Percentiles rank a stretch among this genome's conserved stretches.
Conservation (phyloP, 1,140 invertebrate species). For the Drosophila gunungcola region DNA sequence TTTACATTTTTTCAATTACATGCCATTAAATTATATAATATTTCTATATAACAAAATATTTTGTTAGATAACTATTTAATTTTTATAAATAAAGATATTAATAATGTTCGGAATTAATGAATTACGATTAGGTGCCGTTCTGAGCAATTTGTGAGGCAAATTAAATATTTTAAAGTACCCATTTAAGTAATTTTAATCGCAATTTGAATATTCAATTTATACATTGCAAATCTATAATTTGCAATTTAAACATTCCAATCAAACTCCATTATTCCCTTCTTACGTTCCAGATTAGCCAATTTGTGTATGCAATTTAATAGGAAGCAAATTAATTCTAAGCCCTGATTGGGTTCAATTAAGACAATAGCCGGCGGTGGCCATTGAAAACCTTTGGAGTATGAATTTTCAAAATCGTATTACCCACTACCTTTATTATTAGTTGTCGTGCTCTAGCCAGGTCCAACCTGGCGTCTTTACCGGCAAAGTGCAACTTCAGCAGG, state of each 20-base stretch:
- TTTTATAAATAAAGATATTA: not conserved
- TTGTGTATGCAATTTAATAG: not conserved
- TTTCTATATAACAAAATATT: too few species aligned
- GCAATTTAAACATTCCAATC: not conserved
- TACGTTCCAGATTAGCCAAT: not conserved
- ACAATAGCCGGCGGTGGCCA: not conserved
- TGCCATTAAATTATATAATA: too few species aligned
- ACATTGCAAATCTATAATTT: too few species aligned
- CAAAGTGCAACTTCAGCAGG: conserved; percentile 41
- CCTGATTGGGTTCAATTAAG: conserved; percentile 7
- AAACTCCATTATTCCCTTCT: too few species aligned
- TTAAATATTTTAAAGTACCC: too few species aligned
- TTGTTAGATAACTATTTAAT: too few species aligned
- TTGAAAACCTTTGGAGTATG: conserved; percentile 14
- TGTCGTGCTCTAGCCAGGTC: not conserved
- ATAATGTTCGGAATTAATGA: too few species aligned
- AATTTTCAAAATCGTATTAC: conserved; percentile 14
- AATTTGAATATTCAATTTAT: too few species aligned
- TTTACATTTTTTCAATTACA: too few species aligned
- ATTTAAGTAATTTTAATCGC: too few species aligned
- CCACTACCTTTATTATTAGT: conserved; percentile 12
- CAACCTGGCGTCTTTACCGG: conserved; percentile 4
- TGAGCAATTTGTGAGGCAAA: too few species aligned
- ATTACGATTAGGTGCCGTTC: too few species aligned
- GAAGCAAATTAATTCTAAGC: not conserved